Evolutionary conservation across 2,888 invertebrate genomes (phyloP), one percentile per base, ranked within the genome.

Genomic region (Ophonus ardosiacus): DNA sequence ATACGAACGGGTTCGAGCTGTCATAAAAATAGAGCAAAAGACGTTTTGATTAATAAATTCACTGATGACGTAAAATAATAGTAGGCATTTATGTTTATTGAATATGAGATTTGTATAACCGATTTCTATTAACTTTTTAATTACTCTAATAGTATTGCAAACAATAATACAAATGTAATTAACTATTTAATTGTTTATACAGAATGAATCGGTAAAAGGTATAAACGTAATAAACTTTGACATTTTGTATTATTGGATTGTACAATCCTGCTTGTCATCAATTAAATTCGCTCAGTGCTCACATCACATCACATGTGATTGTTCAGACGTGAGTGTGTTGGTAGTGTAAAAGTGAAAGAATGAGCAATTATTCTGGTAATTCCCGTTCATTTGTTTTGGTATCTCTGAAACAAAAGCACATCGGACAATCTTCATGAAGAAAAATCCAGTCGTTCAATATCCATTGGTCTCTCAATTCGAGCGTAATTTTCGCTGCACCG

Each of bases 381-480:
- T 74, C 43, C 43, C 71, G 17, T 74, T 74, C 71, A 43, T 74
- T 74, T 74, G 71, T 74, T 74, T 43, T 74, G 43, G 18, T 40
- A 18, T 74, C 71, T 15, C 71, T 43, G 43, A 43, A 74, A 74
- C 71, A 43, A 74, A 74, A 43, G 40, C 40, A 74, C 71, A 74
- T 74, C 43, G 17, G 40, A 74, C 71, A 43, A 74, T 74, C 71
- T 74, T 74, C 71, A 74, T 74, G 40, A 74, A 43, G 71, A 74
- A 74, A 71, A 78, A 78, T 78, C 78, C 78, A 57, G 56, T 78
- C 57, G 56, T 78, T 57, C 78, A 78, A 78, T 78, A 78, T 78
- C 78, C 78, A 78, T 78, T 78, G 78, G 56, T 56, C 78, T 57
- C 57, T 78, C 78, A 78, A 78, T 78, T 78, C 57, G 24, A 56